Evolutionary conservation across 2,113 vertebrate species (phyloP).

Genomic region (Geothlypis trichas): DNA sequence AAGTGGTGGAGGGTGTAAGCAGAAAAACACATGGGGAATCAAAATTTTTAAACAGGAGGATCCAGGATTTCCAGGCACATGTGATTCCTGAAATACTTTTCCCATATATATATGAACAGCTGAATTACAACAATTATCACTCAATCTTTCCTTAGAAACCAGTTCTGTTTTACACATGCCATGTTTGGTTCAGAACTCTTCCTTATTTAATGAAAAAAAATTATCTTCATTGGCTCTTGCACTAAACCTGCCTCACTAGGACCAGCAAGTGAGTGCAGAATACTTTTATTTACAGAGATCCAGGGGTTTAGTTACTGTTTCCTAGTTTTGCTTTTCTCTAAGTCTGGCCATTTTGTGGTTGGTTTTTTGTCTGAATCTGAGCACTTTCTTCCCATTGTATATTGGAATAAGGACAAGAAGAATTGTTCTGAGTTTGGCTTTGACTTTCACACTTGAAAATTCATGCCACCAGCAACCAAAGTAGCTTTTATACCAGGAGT

Average conservation of each 20-base stretch:
- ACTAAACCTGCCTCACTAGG: not conserved
- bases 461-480: not conserved
- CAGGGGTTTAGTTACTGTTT: not conserved
- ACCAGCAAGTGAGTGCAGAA: not conserved
- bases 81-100: not conserved
- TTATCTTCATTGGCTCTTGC: not conserved
- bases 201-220: not conserved
- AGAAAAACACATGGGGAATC: not conserved
- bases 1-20: not conserved
- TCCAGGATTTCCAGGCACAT: not conserved
- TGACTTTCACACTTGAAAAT: not conserved
- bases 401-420: not conserved
- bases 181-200: not conserved
- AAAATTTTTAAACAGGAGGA: not conserved
- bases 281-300: not conserved
- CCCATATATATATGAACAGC: not conserved
- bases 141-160: not conserved
- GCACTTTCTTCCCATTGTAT: not conserved
- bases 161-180: not conserved
- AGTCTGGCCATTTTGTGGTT: not conserved
- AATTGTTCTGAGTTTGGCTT: not conserved
- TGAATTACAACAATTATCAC: not conserved
- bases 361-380: not conserved
- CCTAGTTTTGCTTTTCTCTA: not conserved
- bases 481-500: slow-evolving; percentile 2